These are phyloP conservation scores for Eurypyga helias DNA, from an alignment of 2,113 vertebrate genomes.

Conservation along the genomic window DNA sequence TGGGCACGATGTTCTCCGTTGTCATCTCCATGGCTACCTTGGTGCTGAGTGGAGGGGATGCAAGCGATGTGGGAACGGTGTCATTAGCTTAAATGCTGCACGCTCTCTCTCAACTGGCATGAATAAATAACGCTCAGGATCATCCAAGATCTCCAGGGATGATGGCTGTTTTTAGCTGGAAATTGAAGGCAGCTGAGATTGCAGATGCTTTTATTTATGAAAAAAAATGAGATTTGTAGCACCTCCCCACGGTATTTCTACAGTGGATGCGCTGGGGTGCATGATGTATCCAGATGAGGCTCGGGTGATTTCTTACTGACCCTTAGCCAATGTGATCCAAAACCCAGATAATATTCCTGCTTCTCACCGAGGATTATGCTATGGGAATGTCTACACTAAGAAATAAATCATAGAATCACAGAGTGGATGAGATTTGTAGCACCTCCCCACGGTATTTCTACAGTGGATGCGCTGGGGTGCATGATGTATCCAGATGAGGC, in stretches of 20 bases:
- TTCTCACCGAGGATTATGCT: not conserved
- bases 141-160: not conserved
- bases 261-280: fast-evolving
- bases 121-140: not conserved
- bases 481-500: not conserved
- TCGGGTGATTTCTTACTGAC: fast-evolving
- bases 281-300: not conserved
- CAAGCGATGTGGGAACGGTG: fast-evolving
- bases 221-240: not conserved
- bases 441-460: not conserved
- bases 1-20: not conserved
- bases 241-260: not conserved
- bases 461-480: fast-evolving
- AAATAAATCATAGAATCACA: not conserved
- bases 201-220: not conserved
- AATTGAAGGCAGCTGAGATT: not conserved
- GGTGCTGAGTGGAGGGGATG: not conserved
- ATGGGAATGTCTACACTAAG: not conserved
- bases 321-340: fast-evolving
- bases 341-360: not conserved
- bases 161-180: fast-evolving
- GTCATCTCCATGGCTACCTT: slow-evolving; percentile 9
- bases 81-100: not conserved
- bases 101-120: fast-evolving
- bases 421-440: not conserved